Evolutionary conservation across 2,797 vertebrate species (phyloP), one percentile per base, ranked within the genome.

Genomic region (Artibeus jamaicensis): DNA sequence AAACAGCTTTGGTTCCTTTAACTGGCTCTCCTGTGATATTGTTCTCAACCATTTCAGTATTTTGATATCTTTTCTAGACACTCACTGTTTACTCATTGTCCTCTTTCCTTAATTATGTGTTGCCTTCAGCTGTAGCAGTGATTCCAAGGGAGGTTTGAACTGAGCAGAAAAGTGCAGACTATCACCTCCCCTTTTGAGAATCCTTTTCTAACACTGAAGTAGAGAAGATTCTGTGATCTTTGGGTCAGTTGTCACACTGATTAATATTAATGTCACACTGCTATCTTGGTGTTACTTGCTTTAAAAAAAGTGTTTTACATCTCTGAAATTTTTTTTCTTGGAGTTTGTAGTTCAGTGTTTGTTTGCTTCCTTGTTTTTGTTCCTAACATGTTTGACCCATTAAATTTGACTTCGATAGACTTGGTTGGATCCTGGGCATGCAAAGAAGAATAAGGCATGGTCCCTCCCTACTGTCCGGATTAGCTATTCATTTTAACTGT

Each of bases 1-100:
- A 83, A 96, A 93, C 44, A 92, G 50, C 37, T 90, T 62, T 85
- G 16, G 62, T 88, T 78, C 62, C 14, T 93, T 93, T 85, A 77
- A 88, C 37, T 79, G 82, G 22, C 42, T 89, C 42, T 77, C 18
- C 15, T 59, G 1, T 94, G 59, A 48, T 67, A 53, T 73, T 15
- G 1, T 83, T 91, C 34, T 65, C 74, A 78, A 65, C 65, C 70
- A 44, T 91, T 77, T 84, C 24, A 57, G 48, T 68, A 6, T 76
- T 83, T 91, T 67, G 39, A n/a, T 48, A 79, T 53, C 32, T 93
- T 4, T 82, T 92, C 74, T 96, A 74, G 85, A 86, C 11, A 62
- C 3, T 91, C 24, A n/a, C 9, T 50, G 5, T 73, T 86, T 88
- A 89, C 26, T 93, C 24, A 50, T 48, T 93, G 44, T 46, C 14